Evolutionary conservation across 92 coral and sea anemone genomes (phyloP), one percentile per base, ranked within the genome.

Genomic region (Phenganax stokvisi): DNA sequence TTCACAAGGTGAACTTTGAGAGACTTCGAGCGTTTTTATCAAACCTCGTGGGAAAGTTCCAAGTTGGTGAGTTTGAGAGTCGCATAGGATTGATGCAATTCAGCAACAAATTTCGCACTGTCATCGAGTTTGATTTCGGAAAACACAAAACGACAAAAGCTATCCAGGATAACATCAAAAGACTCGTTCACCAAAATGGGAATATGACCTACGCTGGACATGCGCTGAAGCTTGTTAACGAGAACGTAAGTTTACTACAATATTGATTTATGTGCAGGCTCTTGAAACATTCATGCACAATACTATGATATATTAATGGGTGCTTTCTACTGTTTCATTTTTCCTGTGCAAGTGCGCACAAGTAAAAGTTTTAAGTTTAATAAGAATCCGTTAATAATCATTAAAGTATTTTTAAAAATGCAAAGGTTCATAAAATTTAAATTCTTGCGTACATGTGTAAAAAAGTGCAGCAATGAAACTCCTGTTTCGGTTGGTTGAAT

Each of bases 71-170:
- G 59, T 79, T 79, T 20, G 59, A 79, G 37, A 65, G 73, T 51
- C 83, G 83, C 17, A 53, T 79, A 25, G 83, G 83, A 0, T 79
- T 79, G 57, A 79, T 79, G 83, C 83, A 79, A 73, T 79, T 79
- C 69, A 79, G 83, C 56, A 68, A 79, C 56, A 51, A 44, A 52
- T 56, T 65, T 17, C 83, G 83, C 31, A 65, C 74, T 9, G 83
- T 79, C 30, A 37, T 79, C n/a, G 83, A 79, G 47, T 79, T 79
- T 64, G 56, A 79, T 54, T 79, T 79, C n/a, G 83, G 83, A 44
- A 54, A 79, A 54, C 83, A 65, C 55, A 64, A 51, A 30, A 79
- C 83, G 16, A 79, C 83, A 37, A 63, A 53, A n/a, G 74, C 20
- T 44, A 54, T 79, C 30, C 83, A 79, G 31, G 74, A 79, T 10